Base-by-base conservation (phyloP, 2,797 vertebrate species). In the Cyprinodon diabolis region DNA sequence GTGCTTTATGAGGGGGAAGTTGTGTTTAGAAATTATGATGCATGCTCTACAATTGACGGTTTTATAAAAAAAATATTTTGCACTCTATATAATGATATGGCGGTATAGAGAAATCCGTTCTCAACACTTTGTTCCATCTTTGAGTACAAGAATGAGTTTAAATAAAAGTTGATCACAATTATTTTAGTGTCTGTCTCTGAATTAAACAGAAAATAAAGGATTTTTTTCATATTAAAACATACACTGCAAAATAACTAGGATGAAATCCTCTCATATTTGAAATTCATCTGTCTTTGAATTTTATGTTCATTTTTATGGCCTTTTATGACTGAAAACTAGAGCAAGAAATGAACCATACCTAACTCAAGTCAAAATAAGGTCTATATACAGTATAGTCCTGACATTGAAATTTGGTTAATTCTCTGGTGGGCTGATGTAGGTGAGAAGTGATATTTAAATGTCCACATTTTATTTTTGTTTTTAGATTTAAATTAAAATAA, bases 11-110 rank as follows among this genome's bases (percentile, higher is more conserved):
- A 62, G 58, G 19, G 58, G 19, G 15, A 62, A 37, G 58, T 19
- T 62, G 15, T 40, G 35, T 62, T 21, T 62, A 37, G 35, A 62
- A 40, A 62, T 62, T 62, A 47, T 7, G 21, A 66, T n/a, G 45
- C 37, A 43, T 43, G 62, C 37, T 43, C n/a, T n/a, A n/a, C 37
- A 65, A 45, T 19, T 13, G 62, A 65, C 62, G 17, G 58, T 19
- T 60, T 37, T 60, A 60, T 60, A 15, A 60, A 60, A 60, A 30
- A 35, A 60, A 60, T 30, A 60, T 30, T 60, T 60, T 17, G 57
- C 30, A 30, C 30, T 30, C 30, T 43, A 43, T 43, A 8, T 8
- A 43, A 43, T 43, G 14, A 3, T 60, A 30, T 37, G 30, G 30
- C 2, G 17, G 35, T 58, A 60, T 60, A 35, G 15, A 19, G 57